phyloP scores from a whole-genome alignment of 2,888 invertebrate species.

The Polyommatus iphigenia region DNA sequence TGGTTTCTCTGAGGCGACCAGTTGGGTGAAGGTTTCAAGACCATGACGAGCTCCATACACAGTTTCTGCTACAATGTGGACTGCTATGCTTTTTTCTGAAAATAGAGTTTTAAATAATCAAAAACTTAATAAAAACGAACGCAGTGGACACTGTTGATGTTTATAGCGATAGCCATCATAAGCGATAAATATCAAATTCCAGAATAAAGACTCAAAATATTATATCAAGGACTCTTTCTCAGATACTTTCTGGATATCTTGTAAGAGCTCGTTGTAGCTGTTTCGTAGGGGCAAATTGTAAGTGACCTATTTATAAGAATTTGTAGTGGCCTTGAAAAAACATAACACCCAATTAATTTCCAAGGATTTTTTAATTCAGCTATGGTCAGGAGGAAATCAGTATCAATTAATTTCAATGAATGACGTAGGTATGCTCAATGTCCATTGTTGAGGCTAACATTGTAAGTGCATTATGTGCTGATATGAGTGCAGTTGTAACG shows the following conservation, averaged over 20 bases:
- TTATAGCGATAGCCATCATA: no score
- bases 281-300: no score
- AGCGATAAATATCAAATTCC: no score
- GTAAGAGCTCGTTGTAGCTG: neutral
- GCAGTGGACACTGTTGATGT: neutral
- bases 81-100: conserved; percentile 72
- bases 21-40: conserved; percentile 87
- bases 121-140: neutral
- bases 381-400: conserved; percentile 3
- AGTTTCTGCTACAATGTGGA: conserved; percentile 80
- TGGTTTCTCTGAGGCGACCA: conserved; percentile 70
- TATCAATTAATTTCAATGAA: conserved; percentile 18
- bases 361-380: conserved; percentile 9
- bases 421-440: neutral
- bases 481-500: neutral
- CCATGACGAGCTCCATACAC: conserved; percentile 88
- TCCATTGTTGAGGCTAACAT: neutral
- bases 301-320: neutral
- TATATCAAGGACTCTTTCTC: no score
- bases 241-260: neutral
- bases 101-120: neutral
- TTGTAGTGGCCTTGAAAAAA: neutral
- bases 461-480: neutral
- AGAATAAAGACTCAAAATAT: no score
- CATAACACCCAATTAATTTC: neutral